phyloP scores from a whole-genome alignment of 2,888 invertebrate genomes.

The Trachelus stipa region DNA sequence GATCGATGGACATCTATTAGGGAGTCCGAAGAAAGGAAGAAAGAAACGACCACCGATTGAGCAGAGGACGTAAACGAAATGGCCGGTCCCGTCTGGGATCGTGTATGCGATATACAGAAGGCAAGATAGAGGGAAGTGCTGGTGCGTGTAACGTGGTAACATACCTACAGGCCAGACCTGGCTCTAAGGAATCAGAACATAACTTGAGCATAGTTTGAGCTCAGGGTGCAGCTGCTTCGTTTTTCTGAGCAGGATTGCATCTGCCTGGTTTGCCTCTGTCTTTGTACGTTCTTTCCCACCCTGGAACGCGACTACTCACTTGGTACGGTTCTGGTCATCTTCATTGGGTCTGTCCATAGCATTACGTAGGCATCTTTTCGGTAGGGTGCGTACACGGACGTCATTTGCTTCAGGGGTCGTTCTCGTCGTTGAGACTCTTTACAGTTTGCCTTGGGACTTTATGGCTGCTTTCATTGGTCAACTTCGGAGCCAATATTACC shows the following conservation, averaged over 20 bases:
- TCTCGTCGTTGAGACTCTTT: not conserved
- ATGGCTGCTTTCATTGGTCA: not conserved
- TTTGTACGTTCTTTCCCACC: conserved; percentile 32
- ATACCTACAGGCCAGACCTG: not conserved
- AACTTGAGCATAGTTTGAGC: conserved; percentile 4
- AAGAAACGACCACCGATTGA: conserved; percentile 12
- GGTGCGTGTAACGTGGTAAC: conserved; percentile 1
- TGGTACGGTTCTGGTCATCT: conserved; percentile 40
- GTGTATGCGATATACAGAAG: not conserved
- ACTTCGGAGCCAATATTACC: not conserved
- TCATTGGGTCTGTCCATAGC: conserved; percentile 36
- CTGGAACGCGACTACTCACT: conserved; percentile 6
- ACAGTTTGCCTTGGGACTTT: not conserved
- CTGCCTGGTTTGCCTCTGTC: conserved; percentile 32
- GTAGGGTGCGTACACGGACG: conserved; percentile 18
- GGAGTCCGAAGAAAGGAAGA: conserved; percentile 4
- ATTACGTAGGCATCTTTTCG: conserved; percentile 46
- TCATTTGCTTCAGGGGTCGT: not conserved
- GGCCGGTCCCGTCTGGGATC: not conserved
- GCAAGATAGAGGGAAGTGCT: not conserved
- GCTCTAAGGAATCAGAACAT: conserved; percentile 10
- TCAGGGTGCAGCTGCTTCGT: conserved; percentile 44
- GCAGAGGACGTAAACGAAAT: not conserved
- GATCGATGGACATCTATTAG: conserved; percentile 11
- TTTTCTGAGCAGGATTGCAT: conserved; percentile 39